Evolutionary conservation across 2,113 vertebrate genomes (phyloP).

Genomic region (Eudyptes chrysolophus): DNA sequence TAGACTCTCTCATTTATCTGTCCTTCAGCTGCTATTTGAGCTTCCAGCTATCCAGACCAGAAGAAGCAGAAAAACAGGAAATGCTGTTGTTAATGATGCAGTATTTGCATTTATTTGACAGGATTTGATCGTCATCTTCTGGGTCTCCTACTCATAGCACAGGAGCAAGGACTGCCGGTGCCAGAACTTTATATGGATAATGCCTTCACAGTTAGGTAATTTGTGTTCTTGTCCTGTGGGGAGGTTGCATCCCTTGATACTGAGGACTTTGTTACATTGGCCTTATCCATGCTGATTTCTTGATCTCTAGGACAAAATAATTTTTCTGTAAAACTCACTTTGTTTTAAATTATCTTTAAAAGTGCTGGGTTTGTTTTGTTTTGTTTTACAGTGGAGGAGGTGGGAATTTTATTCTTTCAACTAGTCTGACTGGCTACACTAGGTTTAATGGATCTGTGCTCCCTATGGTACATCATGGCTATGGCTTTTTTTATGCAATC

Average conservation of each 20-base stretch:
- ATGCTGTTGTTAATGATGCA: background rate
- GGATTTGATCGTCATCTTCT: conserved; percentile 96
- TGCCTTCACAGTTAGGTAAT: conserved; percentile 88
- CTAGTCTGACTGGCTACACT: conserved; percentile 91
- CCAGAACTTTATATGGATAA: conserved; percentile 89
- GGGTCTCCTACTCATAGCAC: conserved; percentile 87
- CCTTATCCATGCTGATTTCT: background rate
- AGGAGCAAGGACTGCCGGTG: conserved; percentile 83
- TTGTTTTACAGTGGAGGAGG: conserved; percentile 86
- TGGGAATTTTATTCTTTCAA: conserved; percentile 93
- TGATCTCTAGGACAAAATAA: background rate
- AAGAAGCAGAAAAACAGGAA: background rate
- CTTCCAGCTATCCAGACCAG: background rate
- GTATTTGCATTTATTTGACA: conserved; percentile 62
- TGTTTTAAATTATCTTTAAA: background rate
- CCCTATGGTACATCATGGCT: conserved; percentile 91
- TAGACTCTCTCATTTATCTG: background rate
- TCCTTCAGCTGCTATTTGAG: background rate
- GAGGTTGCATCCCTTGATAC: background rate
- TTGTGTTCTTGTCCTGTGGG: background rate
- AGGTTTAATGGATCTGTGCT: conserved; percentile 77
- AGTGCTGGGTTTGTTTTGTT: background rate
- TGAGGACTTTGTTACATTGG: background rate
- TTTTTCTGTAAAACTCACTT: background rate
- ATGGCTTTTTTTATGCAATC: conserved; percentile 94